Evolutionary conservation across 2,113 vertebrate genomes (phyloP).

Genomic region (Xyrauchen texanus): DNA sequence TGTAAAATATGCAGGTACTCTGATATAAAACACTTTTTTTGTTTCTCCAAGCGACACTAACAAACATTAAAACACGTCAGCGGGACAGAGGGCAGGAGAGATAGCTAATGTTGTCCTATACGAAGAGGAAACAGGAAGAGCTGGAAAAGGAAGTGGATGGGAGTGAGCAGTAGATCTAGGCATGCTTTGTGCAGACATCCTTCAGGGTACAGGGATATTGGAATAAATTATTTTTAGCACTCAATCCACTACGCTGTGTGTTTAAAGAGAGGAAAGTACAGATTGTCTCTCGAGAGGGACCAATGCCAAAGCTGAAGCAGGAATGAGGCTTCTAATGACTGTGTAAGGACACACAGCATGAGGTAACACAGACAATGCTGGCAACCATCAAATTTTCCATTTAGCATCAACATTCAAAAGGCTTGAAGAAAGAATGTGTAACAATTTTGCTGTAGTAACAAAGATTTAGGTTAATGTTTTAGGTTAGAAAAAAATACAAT

Average conservation of each 20-base stretch:
- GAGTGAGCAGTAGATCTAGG: constrained; percentile 54
- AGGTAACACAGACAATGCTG: constrained; percentile 10
- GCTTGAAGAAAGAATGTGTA: neutral
- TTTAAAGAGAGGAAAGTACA: constrained; percentile 44
- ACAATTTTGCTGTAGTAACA: too few species aligned
- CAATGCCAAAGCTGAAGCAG: neutral
- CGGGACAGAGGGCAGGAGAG: constrained; percentile 1
- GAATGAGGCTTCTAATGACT: neutral
- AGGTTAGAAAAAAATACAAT: too few species aligned
- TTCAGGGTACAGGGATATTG: constrained; percentile 27
- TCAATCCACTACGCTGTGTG: neutral
- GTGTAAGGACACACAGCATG: neutral
- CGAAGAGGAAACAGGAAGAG: constrained; percentile 67
- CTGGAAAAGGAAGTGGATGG: constrained; percentile 66
- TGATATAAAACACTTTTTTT: too few species aligned
- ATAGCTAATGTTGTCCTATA: constrained; percentile 52
- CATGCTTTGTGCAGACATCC: constrained; percentile 42
- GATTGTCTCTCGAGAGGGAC: constrained; percentile 4
- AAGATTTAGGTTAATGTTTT: too few species aligned
- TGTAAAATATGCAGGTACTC: too few species aligned
- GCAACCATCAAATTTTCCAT: neutral
- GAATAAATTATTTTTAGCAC: constrained; percentile 65
- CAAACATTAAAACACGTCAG: neutral
- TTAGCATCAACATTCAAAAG: neutral
- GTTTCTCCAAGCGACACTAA: neutral